Conservation (phyloP, 2,113 vertebrate genomes). For the Oriolus oriolus region DNA sequence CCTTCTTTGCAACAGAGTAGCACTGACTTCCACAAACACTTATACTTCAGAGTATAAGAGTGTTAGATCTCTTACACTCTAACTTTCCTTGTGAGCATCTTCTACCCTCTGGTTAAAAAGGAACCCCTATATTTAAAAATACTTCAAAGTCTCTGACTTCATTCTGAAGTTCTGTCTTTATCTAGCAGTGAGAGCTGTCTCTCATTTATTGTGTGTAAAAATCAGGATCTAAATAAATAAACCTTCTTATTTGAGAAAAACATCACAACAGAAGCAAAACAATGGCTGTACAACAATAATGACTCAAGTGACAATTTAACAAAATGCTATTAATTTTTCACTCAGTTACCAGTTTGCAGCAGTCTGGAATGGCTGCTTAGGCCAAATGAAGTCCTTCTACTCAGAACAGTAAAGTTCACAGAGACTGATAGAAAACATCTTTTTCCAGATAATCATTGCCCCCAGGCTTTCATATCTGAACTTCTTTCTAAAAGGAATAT, state of each 20-base stretch:
- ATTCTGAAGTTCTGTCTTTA: neutral
- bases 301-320: neutral
- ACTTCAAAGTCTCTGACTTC: neutral
- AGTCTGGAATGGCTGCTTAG: neutral
- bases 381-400: neutral
- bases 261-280: neutral
- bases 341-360: neutral
- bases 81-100: neutral
- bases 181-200: neutral
- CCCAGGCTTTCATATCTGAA: neutral
- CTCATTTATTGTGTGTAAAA: neutral
- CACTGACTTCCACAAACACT: neutral
- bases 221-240: neutral
- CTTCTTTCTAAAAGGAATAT: neutral
- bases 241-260: neutral
- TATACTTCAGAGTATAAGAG: neutral
- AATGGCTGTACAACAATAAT: neutral
- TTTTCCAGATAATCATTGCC: neutral
- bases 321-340: neutral
- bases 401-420: neutral
- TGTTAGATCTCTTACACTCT: neutral
- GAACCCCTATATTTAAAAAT: neutral
- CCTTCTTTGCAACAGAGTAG: neutral
- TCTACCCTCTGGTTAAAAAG: neutral
- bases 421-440: neutral